These are phyloP conservation scores for Protonibea diacanthus DNA, from an alignment of 2,797 vertebrate species.

Conservation along the genomic window DNA sequence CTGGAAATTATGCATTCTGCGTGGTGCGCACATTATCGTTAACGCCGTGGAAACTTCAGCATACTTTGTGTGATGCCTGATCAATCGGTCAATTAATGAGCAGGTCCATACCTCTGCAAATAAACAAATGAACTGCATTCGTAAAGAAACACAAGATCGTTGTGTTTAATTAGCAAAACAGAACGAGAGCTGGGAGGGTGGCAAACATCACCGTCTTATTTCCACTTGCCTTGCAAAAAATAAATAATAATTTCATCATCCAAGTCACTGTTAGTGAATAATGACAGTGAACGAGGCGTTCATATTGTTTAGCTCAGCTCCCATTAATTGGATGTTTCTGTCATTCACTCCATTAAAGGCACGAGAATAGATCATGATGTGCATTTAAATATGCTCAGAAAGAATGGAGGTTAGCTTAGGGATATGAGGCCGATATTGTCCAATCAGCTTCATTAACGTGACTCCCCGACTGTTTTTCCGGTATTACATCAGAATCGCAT, in stretches of 20 bases:
- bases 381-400: slow-evolving; percentile 55
- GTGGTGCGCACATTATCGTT: slow-evolving; percentile 9
- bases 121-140: slow-evolving; percentile 22
- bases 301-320: slow-evolving; percentile 51
- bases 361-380: slow-evolving; percentile 36
- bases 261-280: slow-evolving; percentile 52
- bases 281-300: slow-evolving; percentile 36
- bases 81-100: slow-evolving; percentile 50
- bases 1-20: slow-evolving; percentile 19
- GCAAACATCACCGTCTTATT: slow-evolving; percentile 22
- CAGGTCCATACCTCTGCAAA: neutral
- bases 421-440: slow-evolving; percentile 22
- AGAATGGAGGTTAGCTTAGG: slow-evolving; percentile 7
- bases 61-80: slow-evolving; percentile 32
- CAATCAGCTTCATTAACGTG: slow-evolving; percentile 67
- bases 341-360: slow-evolving; percentile 52
- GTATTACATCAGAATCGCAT: slow-evolving; percentile 71
- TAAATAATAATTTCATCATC: slow-evolving; percentile 69
- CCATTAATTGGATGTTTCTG: slow-evolving; percentile 65
- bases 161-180: slow-evolving; percentile 33
- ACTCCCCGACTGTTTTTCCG: slow-evolving; percentile 61
- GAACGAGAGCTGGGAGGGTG: slow-evolving; percentile 22
- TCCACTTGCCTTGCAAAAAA: slow-evolving; percentile 33
- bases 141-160: neutral
- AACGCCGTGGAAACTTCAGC: slow-evolving; percentile 30